Percentiles rank a stretch among this genome's conserved stretches.
Evolutionary conservation across 1,140 invertebrate genomes (phyloP).

Genomic region (Zophobas atratus): DNA sequence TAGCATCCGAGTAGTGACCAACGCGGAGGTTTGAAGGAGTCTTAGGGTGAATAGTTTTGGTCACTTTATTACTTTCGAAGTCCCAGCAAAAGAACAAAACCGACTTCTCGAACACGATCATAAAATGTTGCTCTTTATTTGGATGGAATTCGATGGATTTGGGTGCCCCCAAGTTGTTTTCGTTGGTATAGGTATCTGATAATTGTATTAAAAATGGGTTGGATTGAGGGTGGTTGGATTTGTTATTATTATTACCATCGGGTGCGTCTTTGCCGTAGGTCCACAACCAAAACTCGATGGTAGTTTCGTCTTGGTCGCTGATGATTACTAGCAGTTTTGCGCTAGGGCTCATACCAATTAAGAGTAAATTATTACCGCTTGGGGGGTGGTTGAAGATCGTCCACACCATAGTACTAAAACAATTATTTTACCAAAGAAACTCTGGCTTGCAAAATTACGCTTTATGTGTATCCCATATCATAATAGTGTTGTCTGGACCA

Average conservation of each 20-base stretch:
- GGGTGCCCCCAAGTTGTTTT: neutral
- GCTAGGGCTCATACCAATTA: conserved; percentile 69
- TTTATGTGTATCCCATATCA: conserved; percentile 72
- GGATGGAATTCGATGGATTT: conserved; percentile 62
- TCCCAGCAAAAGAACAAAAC: conserved; percentile 67
- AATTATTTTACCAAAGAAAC: conserved; percentile 12
- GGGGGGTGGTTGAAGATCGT: conserved; percentile 71
- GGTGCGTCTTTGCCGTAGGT: conserved; percentile 69
- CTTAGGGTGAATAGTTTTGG: conserved; percentile 46
- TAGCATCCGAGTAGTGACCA: conserved; percentile 58
- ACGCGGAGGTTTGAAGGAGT: conserved; percentile 52
- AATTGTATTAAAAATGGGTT: neutral
- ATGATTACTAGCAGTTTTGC: conserved; percentile 73
- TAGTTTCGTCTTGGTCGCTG: conserved; percentile 67
- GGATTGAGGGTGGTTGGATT: neutral
- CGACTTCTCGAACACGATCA: conserved; percentile 65
- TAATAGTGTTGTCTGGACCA: conserved; percentile 70
- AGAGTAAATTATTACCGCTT: conserved; percentile 65
- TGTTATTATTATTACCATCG: conserved; percentile 68
- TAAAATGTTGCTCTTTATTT: conserved; percentile 65
- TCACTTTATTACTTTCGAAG: conserved; percentile 48
- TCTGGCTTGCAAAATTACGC: conserved; percentile 55
- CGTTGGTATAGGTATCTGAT: conserved; percentile 4
- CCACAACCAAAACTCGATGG: conserved; percentile 73
- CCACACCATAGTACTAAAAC: conserved; percentile 68